Percentiles rank a stretch among this genome's conserved stretches.
These are phyloP conservation scores for Rhynchonycteris naso DNA, from an alignment of 2,797 vertebrate genomes.

Conservation along the genomic window DNA sequence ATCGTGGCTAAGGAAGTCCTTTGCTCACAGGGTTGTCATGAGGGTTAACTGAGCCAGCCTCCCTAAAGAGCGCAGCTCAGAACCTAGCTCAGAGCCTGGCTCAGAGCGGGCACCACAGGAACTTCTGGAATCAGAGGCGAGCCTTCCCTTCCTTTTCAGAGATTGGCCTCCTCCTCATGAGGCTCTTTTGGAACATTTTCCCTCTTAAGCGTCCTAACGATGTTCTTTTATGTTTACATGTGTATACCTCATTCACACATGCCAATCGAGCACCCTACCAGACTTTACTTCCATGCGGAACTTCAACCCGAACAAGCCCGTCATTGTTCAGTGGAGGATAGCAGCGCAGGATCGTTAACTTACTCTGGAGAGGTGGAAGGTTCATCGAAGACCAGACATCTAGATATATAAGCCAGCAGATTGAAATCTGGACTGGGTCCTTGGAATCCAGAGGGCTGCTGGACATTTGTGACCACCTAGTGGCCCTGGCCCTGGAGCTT, in stretches of 20 bases:
- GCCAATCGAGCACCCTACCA: accelerated
- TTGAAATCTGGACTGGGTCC: too few relatives aligned
- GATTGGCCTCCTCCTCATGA: accelerated
- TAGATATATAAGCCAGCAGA: accelerated
- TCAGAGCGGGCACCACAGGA: not conserved
- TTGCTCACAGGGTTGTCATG: too few relatives aligned
- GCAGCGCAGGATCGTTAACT: too few relatives aligned
- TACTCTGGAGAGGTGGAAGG: not conserved
- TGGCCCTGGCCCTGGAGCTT: too few relatives aligned
- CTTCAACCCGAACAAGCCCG: too few relatives aligned
- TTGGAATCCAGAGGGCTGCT: not conserved
- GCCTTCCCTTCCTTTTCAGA: not conserved
- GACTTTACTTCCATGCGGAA: not conserved
- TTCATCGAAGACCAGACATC: accelerated
- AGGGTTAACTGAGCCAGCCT: not conserved
- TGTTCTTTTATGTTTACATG: not conserved
- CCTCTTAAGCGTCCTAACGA: not conserved
- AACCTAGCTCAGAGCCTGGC: too few relatives aligned
- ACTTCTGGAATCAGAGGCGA: not conserved
- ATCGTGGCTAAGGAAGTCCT: not conserved
- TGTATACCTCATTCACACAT: accelerated
- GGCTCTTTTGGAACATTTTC: not conserved
- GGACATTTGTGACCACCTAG: accelerated
- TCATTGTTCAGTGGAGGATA: accelerated
- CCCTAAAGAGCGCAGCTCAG: not conserved